A percentile compares a stretch with the other conserved stretches of the same genome.
phyloP scores from a whole-genome alignment of 2,888 invertebrate genomes.

The Lacanobia wlatinum region DNA sequence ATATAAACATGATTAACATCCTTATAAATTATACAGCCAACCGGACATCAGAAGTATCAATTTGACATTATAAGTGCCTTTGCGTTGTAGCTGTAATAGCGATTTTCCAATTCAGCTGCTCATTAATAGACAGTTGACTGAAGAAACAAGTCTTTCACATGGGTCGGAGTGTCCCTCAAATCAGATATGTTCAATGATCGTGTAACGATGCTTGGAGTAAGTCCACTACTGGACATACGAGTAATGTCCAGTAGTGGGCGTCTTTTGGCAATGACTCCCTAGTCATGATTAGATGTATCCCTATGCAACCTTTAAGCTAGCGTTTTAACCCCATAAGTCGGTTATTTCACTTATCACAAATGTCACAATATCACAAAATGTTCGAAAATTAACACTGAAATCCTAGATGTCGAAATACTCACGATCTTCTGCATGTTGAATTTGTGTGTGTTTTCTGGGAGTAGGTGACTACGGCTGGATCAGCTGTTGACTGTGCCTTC shows the following conservation, averaged over 20 bases:
- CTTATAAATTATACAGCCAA: neutral
- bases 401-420: slow-evolving; percentile 48
- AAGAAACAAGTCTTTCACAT: no score
- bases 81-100: neutral
- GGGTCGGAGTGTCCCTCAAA: no score
- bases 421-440: slow-evolving; percentile 67
- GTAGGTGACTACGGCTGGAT: slow-evolving; percentile 48
- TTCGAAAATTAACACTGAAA: slow-evolving; percentile 1
- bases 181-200: no score
- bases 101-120: neutral
- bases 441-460: slow-evolving; percentile 35
- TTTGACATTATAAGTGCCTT: neutral
- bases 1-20: neutral
- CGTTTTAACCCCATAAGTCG: neutral
- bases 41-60: neutral
- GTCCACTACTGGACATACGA: no score
- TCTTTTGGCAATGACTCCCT: no score
- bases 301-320: no score
- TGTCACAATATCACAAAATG: slow-evolving; percentile 2
- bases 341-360: slow-evolving; percentile 7
- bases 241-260: no score
- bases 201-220: no score
- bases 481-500: slow-evolving; percentile 58
- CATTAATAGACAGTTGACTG: neutral
- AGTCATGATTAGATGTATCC: no score